These are phyloP conservation scores for Scaptomyza polygonia DNA, from an alignment of 2,888 invertebrate species.

Conservation along the genomic window DNA sequence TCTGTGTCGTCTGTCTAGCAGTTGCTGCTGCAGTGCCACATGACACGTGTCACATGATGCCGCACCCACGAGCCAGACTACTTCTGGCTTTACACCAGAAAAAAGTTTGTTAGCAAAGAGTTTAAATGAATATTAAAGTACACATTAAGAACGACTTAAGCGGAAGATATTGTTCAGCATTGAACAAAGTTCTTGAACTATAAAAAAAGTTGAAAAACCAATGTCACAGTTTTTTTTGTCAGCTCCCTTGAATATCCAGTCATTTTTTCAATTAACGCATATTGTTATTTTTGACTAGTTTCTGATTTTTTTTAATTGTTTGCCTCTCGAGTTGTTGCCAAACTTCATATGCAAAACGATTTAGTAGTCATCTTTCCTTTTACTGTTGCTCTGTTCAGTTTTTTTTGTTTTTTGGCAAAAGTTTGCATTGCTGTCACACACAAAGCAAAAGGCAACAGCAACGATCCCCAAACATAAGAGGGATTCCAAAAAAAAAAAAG, in stretches of 20 bases:
- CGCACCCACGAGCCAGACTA: slow-evolving; percentile 20
- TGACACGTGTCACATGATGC: slow-evolving; percentile 70
- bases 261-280: slow-evolving; percentile 63
- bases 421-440: slow-evolving; percentile 27
- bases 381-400: neutral
- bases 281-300: slow-evolving; percentile 41
- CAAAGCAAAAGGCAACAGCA: slow-evolving; percentile 10
- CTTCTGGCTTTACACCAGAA: slow-evolving; percentile 20
- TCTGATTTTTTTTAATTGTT: slow-evolving; percentile 3
- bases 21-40: slow-evolving; percentile 56
- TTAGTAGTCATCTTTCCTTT: slow-evolving; percentile 5
- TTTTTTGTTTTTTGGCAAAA: slow-evolving; percentile 30
- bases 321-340: slow-evolving; percentile 22
- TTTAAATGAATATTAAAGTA: neutral
- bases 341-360: slow-evolving; percentile 18
- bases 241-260: slow-evolving; percentile 12
- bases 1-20: slow-evolving; percentile 14
- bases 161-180: too few species aligned
- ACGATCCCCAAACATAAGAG: neutral
- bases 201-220: too few species aligned
- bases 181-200: too few species aligned
- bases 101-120: slow-evolving; percentile 20
- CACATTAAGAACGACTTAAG: too few species aligned
- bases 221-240: too few species aligned
- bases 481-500: neutral